Base-by-base conservation (phyloP, 2,888 invertebrate genomes). In the Synanthedon andrenaeformis region DNA sequence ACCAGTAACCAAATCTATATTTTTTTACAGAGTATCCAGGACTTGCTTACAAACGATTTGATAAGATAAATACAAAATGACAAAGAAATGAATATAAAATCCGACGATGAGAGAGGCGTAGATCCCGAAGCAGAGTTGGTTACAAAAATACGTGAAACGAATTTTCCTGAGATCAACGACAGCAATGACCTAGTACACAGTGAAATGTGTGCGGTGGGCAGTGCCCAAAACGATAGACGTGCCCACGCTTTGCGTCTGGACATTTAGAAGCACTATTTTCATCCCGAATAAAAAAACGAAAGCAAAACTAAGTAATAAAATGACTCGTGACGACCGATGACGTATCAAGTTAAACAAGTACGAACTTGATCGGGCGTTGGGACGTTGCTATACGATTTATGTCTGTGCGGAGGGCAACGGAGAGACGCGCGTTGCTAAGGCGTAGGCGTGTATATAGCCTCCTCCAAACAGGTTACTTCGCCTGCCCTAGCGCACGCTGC, bases 391-490 rank as follows among this genome's bases (percentile, higher is more conserved):
- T 59, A 59, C 17, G 41, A 13, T 12, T 52, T 48, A 12, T 48
- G 12, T 12, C 28, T 48, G 17, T 42, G 52, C 13, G 14, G 41
- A 52, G 41, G 42, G 52, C 53, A 12, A 14, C 45, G n/a, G 51
- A 53, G 35, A 71, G 72, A 74, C 79, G 82, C 79, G 77, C 79
- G 82, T 79, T 76, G 86, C 81, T 85, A 72, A 76, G 77, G 76
- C 80, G 85, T 82, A 72, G 84, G 83, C 78, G 62, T 67, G 63
- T 35, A 10, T 35, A 35, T 69, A 74, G 74, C 69, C 69, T 69
- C 76, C 62, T 66, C 76, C 75, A 82, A 87, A 87, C 86, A 82
- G 84, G 86, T 87, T 86, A 78, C 68, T 69, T 68, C 72, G 53
- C 17, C 45, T 42, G 74, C 68, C 70, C 76, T 71, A 76, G 77